Evolutionary conservation across 2,113 vertebrate genomes (phyloP).

Genomic region (Channa maculata): DNA sequence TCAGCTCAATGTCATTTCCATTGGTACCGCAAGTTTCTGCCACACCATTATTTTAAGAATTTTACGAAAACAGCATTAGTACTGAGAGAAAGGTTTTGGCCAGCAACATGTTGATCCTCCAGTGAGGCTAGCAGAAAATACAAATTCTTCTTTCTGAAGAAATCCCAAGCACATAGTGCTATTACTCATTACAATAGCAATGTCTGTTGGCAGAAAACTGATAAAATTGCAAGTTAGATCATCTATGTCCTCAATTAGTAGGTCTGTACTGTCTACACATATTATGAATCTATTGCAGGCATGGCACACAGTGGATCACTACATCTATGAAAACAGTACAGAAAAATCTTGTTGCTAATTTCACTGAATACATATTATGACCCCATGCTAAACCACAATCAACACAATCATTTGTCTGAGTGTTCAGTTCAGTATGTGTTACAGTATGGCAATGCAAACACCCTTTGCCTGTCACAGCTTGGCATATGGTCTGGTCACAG

Average conservation of each 20-base stretch:
- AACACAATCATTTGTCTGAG: constrained; percentile 27
- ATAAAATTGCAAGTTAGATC: constrained; percentile 1
- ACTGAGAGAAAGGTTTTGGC: constrained; percentile 1
- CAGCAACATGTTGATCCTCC: constrained; percentile 5
- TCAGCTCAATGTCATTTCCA: constrained; percentile 34
- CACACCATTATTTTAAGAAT: constrained; percentile 23
- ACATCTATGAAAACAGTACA: no score
- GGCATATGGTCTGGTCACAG: no score
- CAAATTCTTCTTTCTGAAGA: neutral
- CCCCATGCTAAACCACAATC: constrained; percentile 11
- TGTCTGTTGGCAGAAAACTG: neutral
- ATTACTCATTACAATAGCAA: neutral
- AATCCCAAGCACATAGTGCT: no score
- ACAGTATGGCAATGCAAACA: constrained; percentile 9
- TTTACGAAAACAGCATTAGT: constrained; percentile 25
- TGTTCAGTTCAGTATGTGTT: no score
- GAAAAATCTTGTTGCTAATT: no score
- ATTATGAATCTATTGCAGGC: constrained; percentile 47
- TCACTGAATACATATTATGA: constrained; percentile 7
- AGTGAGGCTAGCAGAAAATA: constrained; percentile 1
- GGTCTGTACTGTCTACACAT: constrained; percentile 34
- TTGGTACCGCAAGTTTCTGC: constrained; percentile 2
- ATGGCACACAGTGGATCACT: constrained; percentile 43
- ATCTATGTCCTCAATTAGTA: neutral
- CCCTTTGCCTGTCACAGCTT: neutral